Base-by-base conservation (phyloP, 2,888 invertebrate genomes). In the Xanthorhoe designata region DNA sequence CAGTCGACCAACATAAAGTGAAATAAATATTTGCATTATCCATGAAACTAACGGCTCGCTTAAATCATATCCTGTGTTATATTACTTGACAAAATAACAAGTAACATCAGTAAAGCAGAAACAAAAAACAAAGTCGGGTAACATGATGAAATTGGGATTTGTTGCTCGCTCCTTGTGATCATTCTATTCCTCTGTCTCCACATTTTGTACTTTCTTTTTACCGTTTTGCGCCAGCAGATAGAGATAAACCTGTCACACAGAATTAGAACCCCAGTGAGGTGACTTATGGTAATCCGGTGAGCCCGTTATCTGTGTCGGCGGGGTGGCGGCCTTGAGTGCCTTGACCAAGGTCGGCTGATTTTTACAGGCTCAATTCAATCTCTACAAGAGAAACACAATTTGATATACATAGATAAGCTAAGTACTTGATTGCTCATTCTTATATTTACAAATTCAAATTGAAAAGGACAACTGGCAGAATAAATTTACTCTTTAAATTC, bases 311-410 rank as follows among this genome's bases (percentile, higher is more conserved):
- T 65, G 71, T 61, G 66, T 58, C 58, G 70, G 62, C 58, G 70
- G 62, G 69, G 66, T 65, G 66, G 52, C 69, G 77, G 71, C 81
- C 79, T 69, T 80, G 79, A 80, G 78, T 75, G 71, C 81, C 79
- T 69, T 80, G 79, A 80, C 79, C 76, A 74, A 70, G 64, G 72
- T 73, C 70, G 64, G 64, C 71, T 74, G 65, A 76, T 78, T 79
- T 79, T 74, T 75, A 73, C 75, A 73, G 70, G 60, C 65, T 69
- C 69, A 68, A 72, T 72, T 74, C 24, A 24, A 4, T 24, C 24
- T 24, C 24, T 24, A 24, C 77, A 68, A 65, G 56, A 32, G 17
- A 49, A 42, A 15, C 45, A 15, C 15, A 17, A 47, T 42, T 42
- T 42, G 13, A 47, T 8, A 17, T 47, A 1, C 17, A 17, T 29